Evolutionary conservation across 2,888 invertebrate species (phyloP), one percentile per base, ranked within the genome.

Genomic region (Brachylomia viminalis): DNA sequence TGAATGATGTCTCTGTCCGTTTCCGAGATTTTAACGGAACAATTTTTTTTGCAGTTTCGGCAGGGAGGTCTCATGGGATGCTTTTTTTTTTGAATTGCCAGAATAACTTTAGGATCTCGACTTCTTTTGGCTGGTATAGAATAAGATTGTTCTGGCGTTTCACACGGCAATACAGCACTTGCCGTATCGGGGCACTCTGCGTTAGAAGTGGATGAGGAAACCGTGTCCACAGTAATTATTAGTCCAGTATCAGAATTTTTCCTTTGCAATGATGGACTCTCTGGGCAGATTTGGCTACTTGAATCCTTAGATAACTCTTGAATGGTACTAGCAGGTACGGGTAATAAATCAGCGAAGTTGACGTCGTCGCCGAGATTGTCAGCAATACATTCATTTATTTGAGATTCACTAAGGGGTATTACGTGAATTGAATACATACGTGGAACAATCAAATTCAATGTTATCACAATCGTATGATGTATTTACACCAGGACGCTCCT

Each of bases 341-440:
- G 54, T 42, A 54, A n/a, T 7, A 67, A 38, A 17, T 67, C n/a
- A n/a, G n/a, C n/a, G n/a, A n/a, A n/a, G n/a, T n/a, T n/a, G n/a
- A n/a, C n/a, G n/a, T n/a, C 54, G n/a, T 2, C 54, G 6, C 67
- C 67, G 11, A 54, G 67, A 54, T 67, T 54, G 17, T 67, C 67
- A 54, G 67, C 67, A 67, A 67, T 54, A 67, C 67, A 68, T 6
- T 68, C 67, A 68, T 68, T 68, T 68, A 42, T 68, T 54, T 68
- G 54, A 54, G 54, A 54, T 68, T 68, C 68, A 68, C 54, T 68
- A 56, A 54, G 68, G 27, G 68, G 68, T 68, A 68, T 68, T 68
- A 27, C 67, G 67, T 68, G 64, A 68, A 54, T 42, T 17, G 27
- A 68, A 68, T 7, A 68, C 54, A 54, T 68, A 54, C 3, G 54